These are phyloP conservation scores for Antheraea assamensis DNA, from an alignment of 2,888 invertebrate species.

Conservation along the genomic window DNA sequence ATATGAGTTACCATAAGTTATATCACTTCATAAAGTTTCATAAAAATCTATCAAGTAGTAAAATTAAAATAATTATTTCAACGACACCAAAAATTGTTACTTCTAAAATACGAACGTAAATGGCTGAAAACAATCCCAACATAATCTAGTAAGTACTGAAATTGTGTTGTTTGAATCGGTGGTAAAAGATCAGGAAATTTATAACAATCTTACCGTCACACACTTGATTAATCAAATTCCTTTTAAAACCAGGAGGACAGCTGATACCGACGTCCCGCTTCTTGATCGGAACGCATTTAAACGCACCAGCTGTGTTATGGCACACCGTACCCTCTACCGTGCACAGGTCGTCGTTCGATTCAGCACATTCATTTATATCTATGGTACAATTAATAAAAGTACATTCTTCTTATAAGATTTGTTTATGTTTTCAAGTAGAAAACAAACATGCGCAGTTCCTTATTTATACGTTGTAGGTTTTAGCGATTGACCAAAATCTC, in stretches of 20 bases:
- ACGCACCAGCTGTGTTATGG: conserved; percentile 86
- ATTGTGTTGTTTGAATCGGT: background rate
- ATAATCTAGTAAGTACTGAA: background rate
- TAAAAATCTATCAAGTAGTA: too few relatives aligned
- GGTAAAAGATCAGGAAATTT: background rate
- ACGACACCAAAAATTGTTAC: background rate
- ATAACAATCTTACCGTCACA: conserved; percentile 74
- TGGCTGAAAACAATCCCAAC: background rate
- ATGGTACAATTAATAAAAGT: conserved; percentile 19
- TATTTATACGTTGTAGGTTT: too few relatives aligned
- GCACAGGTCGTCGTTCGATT: conserved; percentile 78
- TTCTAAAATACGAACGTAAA: background rate
- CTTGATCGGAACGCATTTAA: conserved; percentile 81
- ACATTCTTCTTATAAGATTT: background rate
- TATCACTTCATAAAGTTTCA: too few relatives aligned
- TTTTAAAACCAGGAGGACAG: conserved; percentile 82
- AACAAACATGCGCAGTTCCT: too few relatives aligned
- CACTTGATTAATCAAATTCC: conserved; percentile 78
- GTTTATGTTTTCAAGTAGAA: too few relatives aligned
- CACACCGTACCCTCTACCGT: conserved; percentile 84
- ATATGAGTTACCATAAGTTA: too few relatives aligned
- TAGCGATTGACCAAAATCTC: too few relatives aligned
- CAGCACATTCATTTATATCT: conserved; percentile 91
- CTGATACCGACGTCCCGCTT: conserved; percentile 61
- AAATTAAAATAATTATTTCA: background rate